Conservation (phyloP, 2,888 invertebrate genomes). For the Galerucella calmariensis region DNA sequence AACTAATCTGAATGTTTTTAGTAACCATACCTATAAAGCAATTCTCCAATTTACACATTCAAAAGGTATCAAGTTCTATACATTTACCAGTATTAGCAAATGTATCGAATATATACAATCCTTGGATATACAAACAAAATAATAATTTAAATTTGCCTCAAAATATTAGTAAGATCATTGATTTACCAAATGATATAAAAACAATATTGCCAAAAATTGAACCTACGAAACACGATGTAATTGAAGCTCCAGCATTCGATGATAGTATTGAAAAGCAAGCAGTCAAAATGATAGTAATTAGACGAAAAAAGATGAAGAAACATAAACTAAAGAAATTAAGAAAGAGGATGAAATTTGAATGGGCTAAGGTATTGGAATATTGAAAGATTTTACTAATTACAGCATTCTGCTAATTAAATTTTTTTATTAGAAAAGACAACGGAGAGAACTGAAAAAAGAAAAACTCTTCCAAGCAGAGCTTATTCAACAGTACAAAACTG, state of each 20-base stretch:
- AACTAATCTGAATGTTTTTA: slow-evolving; percentile 17
- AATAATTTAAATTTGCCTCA: slow-evolving; percentile 54
- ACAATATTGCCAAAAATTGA: slow-evolving; percentile 51
- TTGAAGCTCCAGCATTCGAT: slow-evolving; percentile 53
- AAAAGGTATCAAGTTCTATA: slow-evolving; percentile 25
- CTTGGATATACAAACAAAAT: slow-evolving; percentile 59
- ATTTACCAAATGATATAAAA: slow-evolving; percentile 55
- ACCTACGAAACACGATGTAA: slow-evolving; percentile 42
- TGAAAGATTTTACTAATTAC: neutral
- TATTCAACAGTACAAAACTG: slow-evolving; percentile 75
- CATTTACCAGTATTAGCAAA: slow-evolving; percentile 21
- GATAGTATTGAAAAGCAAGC: slow-evolving; percentile 75
- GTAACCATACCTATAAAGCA: slow-evolving; percentile 12
- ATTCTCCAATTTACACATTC: slow-evolving; percentile 26
- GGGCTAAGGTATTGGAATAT: slow-evolving; percentile 71
- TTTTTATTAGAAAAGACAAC: slow-evolving; percentile 70
- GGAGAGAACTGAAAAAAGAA: slow-evolving; percentile 79
- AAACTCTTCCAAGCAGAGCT: slow-evolving; percentile 80
- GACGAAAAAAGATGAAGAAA: slow-evolving; percentile 87
- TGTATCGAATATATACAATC: slow-evolving; percentile 42
- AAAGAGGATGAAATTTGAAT: slow-evolving; percentile 81
- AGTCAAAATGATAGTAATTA: slow-evolving; percentile 78
- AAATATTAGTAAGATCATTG: slow-evolving; percentile 45
- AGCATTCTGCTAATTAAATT: slow-evolving; percentile 8
- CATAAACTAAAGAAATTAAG: slow-evolving; percentile 84